A percentile compares a stretch with the other conserved stretches of the same genome.
These are phyloP conservation scores for Dynastes maya DNA, from an alignment of 2,888 invertebrate species.

Conservation along the genomic window DNA sequence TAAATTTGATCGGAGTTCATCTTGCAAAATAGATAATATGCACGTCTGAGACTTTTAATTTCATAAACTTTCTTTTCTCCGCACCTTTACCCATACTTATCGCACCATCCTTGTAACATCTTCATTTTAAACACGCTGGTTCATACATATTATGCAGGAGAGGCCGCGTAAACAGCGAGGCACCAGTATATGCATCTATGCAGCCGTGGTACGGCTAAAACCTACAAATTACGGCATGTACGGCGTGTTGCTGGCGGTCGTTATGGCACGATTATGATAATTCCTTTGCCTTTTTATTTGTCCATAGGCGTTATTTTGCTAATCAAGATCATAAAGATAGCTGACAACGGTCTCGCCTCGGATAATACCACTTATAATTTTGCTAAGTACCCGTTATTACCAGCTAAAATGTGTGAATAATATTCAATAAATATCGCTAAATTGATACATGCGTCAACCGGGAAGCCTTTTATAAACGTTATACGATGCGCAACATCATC, in stretches of 20 bases:
- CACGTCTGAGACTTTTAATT: too few species aligned
- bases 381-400: conserved; percentile 51
- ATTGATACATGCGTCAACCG: conserved; percentile 48
- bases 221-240: conserved; percentile 16
- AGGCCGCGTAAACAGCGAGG: too few species aligned
- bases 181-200: conserved; percentile 3
- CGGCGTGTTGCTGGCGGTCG: conserved; percentile 26
- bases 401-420: conserved; percentile 52
- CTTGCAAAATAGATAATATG: too few species aligned
- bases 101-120: too few species aligned
- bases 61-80: too few species aligned
- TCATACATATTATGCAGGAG: too few species aligned
- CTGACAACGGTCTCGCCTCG: conserved; percentile 47
- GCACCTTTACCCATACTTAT: too few species aligned
- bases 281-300: conserved; percentile 47
- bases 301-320: conserved; percentile 48
- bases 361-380: conserved; percentile 51
- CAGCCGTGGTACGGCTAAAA: conserved; percentile 11
- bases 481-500: background rate
- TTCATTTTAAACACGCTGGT: too few species aligned
- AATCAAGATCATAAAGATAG: conserved; percentile 53
- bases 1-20: too few species aligned
- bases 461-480: conserved; percentile 37
- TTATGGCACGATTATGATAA: conserved; percentile 53
- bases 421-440: conserved; percentile 53